phyloP scores from a whole-genome alignment of 1,140 invertebrate genomes.

The Venturia canescens region DNA sequence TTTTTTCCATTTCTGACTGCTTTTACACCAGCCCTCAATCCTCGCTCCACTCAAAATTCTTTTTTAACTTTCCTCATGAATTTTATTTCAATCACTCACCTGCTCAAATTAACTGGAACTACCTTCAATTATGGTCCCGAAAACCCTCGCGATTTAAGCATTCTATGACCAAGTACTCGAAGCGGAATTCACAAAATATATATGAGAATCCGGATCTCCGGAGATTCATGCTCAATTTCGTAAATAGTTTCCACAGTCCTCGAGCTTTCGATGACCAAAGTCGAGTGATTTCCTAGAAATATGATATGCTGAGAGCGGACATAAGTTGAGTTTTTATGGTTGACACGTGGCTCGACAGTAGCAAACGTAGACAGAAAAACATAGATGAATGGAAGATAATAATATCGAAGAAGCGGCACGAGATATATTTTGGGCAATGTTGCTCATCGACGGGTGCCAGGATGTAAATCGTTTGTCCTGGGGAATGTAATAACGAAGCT shows the following conservation, averaged over 20 bases:
- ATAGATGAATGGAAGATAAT: neutral
- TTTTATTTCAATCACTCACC: too few relatives aligned
- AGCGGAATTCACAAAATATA: too few relatives aligned
- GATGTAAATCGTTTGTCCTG: constrained; percentile 24
- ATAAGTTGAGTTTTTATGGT: neutral
- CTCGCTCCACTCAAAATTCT: neutral
- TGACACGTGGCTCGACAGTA: neutral
- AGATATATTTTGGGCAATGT: constrained; percentile 7
- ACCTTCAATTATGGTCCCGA: too few relatives aligned
- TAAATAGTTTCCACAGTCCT: neutral
- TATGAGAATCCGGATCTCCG: too few relatives aligned
- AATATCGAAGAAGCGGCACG: neutral
- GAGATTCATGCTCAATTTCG: too few relatives aligned
- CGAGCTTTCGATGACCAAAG: neutral
- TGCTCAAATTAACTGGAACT: too few relatives aligned
- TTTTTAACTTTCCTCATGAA: too few relatives aligned
- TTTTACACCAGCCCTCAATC: too few relatives aligned
- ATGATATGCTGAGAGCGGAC: too few relatives aligned
- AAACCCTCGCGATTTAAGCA: too few relatives aligned
- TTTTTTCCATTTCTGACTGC: neutral
- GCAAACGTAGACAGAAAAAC: constrained; percentile 3
- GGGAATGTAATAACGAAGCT: constrained; percentile 5
- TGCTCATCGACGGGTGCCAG: constrained; percentile 4
- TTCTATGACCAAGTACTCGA: too few relatives aligned
- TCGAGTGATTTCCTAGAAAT: too few relatives aligned